Percentiles rank a stretch among this genome's conserved stretches.
These are phyloP conservation scores for Listronotus oregonensis DNA, from an alignment of 1,140 invertebrate species.

Conservation along the genomic window DNA sequence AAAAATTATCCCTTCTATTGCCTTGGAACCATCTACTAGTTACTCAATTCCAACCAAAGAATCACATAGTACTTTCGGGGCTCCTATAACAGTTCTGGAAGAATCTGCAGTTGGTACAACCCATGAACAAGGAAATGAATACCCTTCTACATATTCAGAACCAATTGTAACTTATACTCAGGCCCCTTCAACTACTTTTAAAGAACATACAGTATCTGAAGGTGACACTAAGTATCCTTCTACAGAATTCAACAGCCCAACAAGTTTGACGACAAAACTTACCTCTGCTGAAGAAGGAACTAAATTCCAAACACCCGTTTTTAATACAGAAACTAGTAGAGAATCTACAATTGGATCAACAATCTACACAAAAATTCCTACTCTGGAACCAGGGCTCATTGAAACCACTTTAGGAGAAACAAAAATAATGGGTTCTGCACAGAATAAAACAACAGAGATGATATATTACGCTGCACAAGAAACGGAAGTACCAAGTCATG, in stretches of 20 bases:
- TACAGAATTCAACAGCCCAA: background rate
- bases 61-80: conserved; percentile 1
- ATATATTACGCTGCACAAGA: conserved; percentile 12
- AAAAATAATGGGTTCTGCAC: conserved; percentile 7
- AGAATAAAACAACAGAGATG: conserved; percentile 21
- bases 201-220: background rate
- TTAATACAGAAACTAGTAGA: background rate
- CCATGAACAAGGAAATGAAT: background rate
- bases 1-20: background rate
- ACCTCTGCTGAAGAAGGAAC: background rate
- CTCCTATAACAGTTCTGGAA: conserved; percentile 12
- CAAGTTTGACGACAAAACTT: background rate
- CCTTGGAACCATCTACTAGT: background rate
- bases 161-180: background rate
- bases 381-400: background rate
- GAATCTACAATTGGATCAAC: background rate
- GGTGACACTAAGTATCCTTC: background rate
- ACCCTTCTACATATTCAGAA: background rate
- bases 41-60: background rate
- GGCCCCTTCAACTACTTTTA: background rate
- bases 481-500: background rate
- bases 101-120: background rate
- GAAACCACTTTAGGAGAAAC: conserved; percentile 14
- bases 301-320: no score
- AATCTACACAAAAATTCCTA: background rate